Evolutionary conservation across 2,113 vertebrate genomes (phyloP), one percentile per base, ranked within the genome.

Genomic region (Datnioides undecimradiatus): DNA sequence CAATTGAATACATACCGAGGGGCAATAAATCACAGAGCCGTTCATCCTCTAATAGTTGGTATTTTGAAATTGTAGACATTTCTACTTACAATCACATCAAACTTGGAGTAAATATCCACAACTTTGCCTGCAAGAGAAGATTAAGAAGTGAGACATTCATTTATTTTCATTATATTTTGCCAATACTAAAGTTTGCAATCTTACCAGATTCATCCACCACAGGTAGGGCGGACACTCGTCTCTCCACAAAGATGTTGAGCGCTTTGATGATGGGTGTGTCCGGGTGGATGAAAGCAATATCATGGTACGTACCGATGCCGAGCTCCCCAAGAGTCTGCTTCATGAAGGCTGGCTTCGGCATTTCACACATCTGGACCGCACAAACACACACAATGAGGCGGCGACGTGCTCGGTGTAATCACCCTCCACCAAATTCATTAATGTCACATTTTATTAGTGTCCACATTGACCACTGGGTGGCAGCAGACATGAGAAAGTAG

Each of bases 101-200:
- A 99, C 94, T 99, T 99, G 93, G 98, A 99, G 96, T 99, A 99
- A 96, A 99, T 99, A 95, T 99, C 98, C 95, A 99, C 98, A 90
- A 99, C 98, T 94, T 97, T 99, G 89, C 98, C 98, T 99, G 91
- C 48, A 92, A 93, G 87, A 87, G 2, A 77, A 82, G 8, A 62
- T 64, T 8, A 19, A 63, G 6, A 55, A 54, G 11, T 48, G 27
- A 19, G n/a, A n/a, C n/a, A 41, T 33, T 36, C 11, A 38, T 10
- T 38, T 9, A 1, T 43, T 58, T 34, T 52, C 13, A 17, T 33
- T 4, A 11, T 27, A 14, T 0, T 36, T 16, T 9, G 2, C 21
- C 7, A 59, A 25, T 3, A 52, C 1, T 40, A 5, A 16, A 6
- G 36, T n/a, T 36, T 31, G 7, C 12, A 33, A 7, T 58, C 86